Evolutionary conservation across 2,113 vertebrate genomes (phyloP), one percentile per base, ranked within the genome.

Genomic region (Melanerpes aurifrons): DNA sequence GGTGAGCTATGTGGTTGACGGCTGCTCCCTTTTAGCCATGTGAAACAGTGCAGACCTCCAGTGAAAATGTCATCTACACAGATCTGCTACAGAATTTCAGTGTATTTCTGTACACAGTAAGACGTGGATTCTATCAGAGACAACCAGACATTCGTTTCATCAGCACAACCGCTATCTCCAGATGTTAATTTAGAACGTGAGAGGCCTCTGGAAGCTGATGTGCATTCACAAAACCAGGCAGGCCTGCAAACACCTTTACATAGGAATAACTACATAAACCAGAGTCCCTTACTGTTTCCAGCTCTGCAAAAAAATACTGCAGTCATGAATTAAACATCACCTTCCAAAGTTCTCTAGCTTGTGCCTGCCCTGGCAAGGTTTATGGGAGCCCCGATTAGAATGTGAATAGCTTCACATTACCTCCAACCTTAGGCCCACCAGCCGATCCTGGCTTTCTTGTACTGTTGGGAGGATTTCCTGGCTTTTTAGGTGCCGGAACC

Each of bases 401-500:
- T 71, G 43, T 86, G 73, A 97, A 91, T 48, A 96, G 94, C 95
- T 96, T 88, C 88, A 93, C 83, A 80, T 94, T 98, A 99, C 99
- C 98, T 98, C 96, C 98, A 96, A 98, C 98, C 97, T 99, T 99
- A 89, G 98, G 95, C 92, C 98, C 97, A 88, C 98, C 97, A 74
- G 98, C 98, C 72, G 98, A 98, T 87, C 98, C 99, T 72, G 99
- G 98, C 92, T 99, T 98, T 95, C 98, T 98, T 90, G 97, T 93
- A 90, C 97, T 98, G 97, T 97, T 98, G 88, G 97, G 97, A 96
- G 98, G 97, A 96, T 99, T 99, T 94, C 97, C 98, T 62, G 98
- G 96, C 96, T 99, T 99, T 97, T 99, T 99, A 92, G 99, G 98
- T 96, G 98, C 98, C 56, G 99, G 98, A 94, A 99, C 98, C 97